Base-by-base conservation (phyloP, 2,797 vertebrate genomes). In the Pseudochirops cupreus region DNA sequence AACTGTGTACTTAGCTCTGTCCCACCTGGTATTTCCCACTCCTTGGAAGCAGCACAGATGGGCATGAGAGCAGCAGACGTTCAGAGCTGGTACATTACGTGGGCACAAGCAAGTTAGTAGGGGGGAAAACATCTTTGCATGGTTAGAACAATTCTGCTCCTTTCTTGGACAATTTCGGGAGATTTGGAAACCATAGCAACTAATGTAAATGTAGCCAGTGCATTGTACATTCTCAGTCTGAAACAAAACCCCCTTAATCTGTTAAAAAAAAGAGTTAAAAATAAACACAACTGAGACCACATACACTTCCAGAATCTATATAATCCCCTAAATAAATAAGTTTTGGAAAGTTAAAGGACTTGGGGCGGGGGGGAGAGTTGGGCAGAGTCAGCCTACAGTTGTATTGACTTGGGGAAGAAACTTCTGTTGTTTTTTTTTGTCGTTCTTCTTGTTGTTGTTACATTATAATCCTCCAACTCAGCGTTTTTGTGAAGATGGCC, bases 161-260 rank as follows among this genome's bases (percentile, higher is more conserved):
- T 97, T 98, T 96, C 98, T 97, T 98, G 91, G 97, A 95, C 97
- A 97, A 91, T 94, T 98, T 98, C 97, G 98, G 95, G 95, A 98
- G 97, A 96, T 96, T 95, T 93, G 95, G 98, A 98, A 98, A 98
- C 98, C 98, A 98, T 98, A 97, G 98, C 91, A 98, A 98, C 98
- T 97, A 95, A 98, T 59, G 97, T 97, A 92, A 97, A 94, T 57
- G 97, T 91, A 97, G 90, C 96, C 97, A 21, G 56, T 26, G 95
- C 1, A 56, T 92, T 53, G 57, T 90, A 97, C 98, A 82, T 97
- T 95, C 93, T 95, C 96, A 87, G 98, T 96, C 96, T 94, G 95
- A 94, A 98, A 98, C 97, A 98, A 98, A 96, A 98, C 92, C 94
- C 58, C 93, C 91, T 96, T 96, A 91, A 96, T 98, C 96, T 97